Base-by-base conservation (phyloP, 2,888 invertebrate species). In the Corbicula japonica region DNA sequence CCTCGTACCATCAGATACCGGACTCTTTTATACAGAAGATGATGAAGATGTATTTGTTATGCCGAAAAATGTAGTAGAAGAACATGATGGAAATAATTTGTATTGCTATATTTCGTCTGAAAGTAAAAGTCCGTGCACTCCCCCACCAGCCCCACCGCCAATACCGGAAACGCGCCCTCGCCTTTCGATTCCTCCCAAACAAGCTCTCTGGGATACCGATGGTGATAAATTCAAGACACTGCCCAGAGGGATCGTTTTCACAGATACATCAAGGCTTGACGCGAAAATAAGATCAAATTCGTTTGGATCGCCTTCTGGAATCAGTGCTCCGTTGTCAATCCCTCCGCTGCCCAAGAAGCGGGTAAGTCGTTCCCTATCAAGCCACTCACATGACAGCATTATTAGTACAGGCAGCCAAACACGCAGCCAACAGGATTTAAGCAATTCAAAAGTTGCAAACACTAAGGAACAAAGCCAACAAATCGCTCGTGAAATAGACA, bases 11-110 rank as follows among this genome's bases (percentile, higher is more conserved):
- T 56, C 32, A 18, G 28, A 35, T 4, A 34, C 15, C n/a, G 21
- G 1, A 15, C 35, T 35, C 2, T n/a, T 6, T 18, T 18, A 21
- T 4, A 8, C 21, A 6, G 58, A 58, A 21, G 58, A 58, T 38
- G 35, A 58, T 21, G 23, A 35, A 12, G 58, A 58, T 35, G 58
- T 58, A 35, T 58, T 58, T 58, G 58, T 58, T 2, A 3, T 58
- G 21, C 58, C 58, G 10, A 18, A 10, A 10, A 23, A 12, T 23
- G 35, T 2, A 35, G 10, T 5, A 21, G 21, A 12, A 12, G 26
- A 4, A 4, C 15, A 18, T 18, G 15, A 23, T 30, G 30, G n/a
- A 15, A n/a, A 54, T 28, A 30, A 23, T 30, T 18, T 54, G 18
- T 54, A 54, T 30, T 54, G 28, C 30, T 32, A 32, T 23, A 54